Evolutionary conservation across 1,140 invertebrate species (phyloP), one percentile per base, ranked within the genome.

Genomic region (Grapholita molesta): DNA sequence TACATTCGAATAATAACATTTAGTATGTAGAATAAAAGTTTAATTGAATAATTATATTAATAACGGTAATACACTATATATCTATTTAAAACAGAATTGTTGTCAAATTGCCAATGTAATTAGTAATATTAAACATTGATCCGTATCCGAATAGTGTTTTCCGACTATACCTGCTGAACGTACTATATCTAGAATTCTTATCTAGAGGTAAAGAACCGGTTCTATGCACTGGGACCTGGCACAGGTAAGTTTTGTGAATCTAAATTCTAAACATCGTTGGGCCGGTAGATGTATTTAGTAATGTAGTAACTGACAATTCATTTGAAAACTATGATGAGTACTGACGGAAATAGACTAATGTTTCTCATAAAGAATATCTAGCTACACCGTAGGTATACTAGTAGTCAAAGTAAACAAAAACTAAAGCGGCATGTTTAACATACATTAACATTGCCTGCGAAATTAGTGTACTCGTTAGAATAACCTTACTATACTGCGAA

Each of bases 191-290:
- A 52, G n/a, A 21, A 52, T 18, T 52, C n/a, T n/a, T n/a, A n/a
- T n/a, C n/a, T n/a, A n/a, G 11, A 23, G 23, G 21, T 57, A 70
- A 53, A 55, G 32, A 87, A 90, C 87, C 84, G 84, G 87, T 89
- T 89, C 69, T 70, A 76, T 73, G 72, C 76, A 53, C 23, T 25
- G 8, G 8, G 52, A 18, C 15, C 48, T 21, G n/a, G 48, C 9
- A 53, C 8, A 3, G 15, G 11, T 53, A 35, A 2, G 11, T 25
- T 53, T 53, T 53, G 23, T 53, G 23, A 53, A 53, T 21, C 23
- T 3, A 21, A 53, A 53, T 5, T 18, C 3, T 15, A 52, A 9
- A 53, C 48, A 11, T 9, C 9, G 12, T 2, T 8, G 12, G 12
- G 8, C 9, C 32, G 32, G 8, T 33, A 33, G 32, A 2, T 32